Conservation (phyloP, 2,888 invertebrate genomes). For the Cephalotes varians region DNA sequence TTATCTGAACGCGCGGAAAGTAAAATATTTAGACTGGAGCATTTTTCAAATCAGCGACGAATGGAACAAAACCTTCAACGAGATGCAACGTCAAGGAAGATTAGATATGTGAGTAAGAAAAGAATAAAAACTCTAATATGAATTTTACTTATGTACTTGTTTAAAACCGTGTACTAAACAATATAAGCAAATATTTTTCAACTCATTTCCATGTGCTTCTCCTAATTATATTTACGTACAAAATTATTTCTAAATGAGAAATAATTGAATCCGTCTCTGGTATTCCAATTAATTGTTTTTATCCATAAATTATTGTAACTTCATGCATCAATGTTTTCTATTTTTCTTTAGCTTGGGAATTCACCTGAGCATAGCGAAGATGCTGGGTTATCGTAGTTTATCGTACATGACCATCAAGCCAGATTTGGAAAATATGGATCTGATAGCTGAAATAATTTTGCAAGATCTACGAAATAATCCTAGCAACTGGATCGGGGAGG, state of each 20-base stretch:
- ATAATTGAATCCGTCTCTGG: too few species aligned
- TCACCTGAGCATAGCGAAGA: slow-evolving; percentile 79
- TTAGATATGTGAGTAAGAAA: slow-evolving; percentile 72
- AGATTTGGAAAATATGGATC: slow-evolving; percentile 78
- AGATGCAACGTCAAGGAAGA: slow-evolving; percentile 69
- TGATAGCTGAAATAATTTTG: slow-evolving; percentile 74
- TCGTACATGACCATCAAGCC: slow-evolving; percentile 77
- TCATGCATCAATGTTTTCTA: not conserved
- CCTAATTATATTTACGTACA: not conserved
- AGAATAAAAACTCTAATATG: not conserved
- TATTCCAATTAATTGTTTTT: not conserved
- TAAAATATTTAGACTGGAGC: slow-evolving; percentile 72
- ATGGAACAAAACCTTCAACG: slow-evolving; percentile 72
- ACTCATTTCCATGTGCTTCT: not conserved
- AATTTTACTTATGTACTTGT: not conserved
- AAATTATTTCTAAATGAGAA: not conserved
- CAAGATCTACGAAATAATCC: slow-evolving; percentile 73
- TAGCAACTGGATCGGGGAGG: slow-evolving; percentile 77
- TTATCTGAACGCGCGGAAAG: slow-evolving; percentile 72
- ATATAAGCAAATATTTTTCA: not conserved
- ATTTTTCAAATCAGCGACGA: slow-evolving; percentile 64
- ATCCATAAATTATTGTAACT: not conserved
- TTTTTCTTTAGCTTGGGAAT: slow-evolving; percentile 74
- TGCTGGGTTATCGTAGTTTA: slow-evolving; percentile 73
- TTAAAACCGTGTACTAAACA: not conserved